Conservation (phyloP, 2,888 invertebrate species). For the Polyommatus icarus region DNA sequence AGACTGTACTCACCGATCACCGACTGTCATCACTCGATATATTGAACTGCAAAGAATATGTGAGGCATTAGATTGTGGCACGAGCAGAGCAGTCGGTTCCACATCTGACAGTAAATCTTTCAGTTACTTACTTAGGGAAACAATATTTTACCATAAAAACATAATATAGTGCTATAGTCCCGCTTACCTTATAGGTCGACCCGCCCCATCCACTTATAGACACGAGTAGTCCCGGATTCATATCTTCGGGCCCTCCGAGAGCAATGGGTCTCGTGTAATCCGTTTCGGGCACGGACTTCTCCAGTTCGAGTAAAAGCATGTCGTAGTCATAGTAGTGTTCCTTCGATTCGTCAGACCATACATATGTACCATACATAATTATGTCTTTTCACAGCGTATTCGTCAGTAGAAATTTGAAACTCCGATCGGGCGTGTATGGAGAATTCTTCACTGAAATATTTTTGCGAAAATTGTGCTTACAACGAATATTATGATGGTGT, state of each 20-base stretch:
- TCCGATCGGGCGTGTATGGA: background rate
- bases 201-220: background rate
- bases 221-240: background rate
- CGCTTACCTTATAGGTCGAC: background rate
- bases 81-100: background rate
- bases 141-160: background rate
- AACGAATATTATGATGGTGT: too few species aligned
- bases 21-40: background rate
- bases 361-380: too few species aligned
- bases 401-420: accelerated
- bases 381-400: background rate
- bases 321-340: background rate
- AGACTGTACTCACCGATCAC: too few species aligned
- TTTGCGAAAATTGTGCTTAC: background rate
- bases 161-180: background rate
- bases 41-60: background rate
- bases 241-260: background rate
- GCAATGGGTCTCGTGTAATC: background rate
- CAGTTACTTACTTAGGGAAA: background rate
- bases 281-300: background rate
- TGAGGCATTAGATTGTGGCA: background rate
- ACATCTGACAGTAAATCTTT: background rate
- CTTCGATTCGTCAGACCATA: background rate
- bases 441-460: background rate
- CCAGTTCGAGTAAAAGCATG: background rate